Evolutionary conservation across 2,888 invertebrate genomes (phyloP), one percentile per base, ranked within the genome.

Genomic region (Rhimphoctona megacephalus): DNA sequence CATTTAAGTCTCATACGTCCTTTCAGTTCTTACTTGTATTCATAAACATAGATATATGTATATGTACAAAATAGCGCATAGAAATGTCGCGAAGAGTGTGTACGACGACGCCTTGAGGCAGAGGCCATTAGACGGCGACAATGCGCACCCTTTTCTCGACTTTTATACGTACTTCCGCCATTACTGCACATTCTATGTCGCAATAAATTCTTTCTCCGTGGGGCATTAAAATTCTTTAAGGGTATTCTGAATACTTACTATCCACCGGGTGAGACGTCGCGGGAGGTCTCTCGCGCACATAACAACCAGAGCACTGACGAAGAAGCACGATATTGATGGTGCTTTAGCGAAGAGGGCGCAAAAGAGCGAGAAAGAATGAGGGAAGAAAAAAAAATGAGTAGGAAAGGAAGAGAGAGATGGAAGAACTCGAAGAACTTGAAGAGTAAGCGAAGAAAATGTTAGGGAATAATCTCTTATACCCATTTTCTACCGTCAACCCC

Each of bases 91-190:
- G 83, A 72, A 73, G 69, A 81, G 86, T 86, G 86, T 83, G 86
- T 52, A 86, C 86, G 85, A 86, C 90, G 89, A 89, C 90, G 92
- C 92, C 81, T 91, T 89, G 91, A 90, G 92, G 92, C 92, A 89
- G 84, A 86, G 84, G 91, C 92, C 92, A 92, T 92, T 92, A 92
- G 92, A 92, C 91, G 91, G 89, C 92, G 92, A 92, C 92, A 92
- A 92, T 92, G 92, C 92, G 89, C 91, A 91, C 92, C 91, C 92
- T 92, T 92, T 92, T 92, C 90, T 84, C 91, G 91, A 92, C 92
- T 92, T 92, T 92, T 92, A 92, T 92, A 92, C 92, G 92, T 92
- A 92, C 92, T 92, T 92, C 92, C 92, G 92, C 92, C 92, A 92
- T 92, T 92, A 92, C 92, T 90, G 92, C 91, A 91, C 92, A 92